Conservation (phyloP, 2,888 invertebrate genomes). For the Yponomeuta plumbellus region DNA sequence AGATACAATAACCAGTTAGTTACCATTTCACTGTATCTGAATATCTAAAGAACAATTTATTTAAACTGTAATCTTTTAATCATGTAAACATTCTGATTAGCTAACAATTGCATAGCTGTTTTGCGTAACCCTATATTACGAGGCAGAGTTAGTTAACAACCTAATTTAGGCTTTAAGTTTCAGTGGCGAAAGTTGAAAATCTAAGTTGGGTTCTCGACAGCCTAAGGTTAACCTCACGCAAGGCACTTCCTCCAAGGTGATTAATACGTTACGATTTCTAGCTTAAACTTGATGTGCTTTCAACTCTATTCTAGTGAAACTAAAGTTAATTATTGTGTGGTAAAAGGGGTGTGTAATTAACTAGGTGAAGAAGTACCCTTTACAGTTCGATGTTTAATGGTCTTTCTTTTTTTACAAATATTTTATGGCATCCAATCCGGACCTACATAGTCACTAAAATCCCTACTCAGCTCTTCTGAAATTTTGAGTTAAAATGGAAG, state of each 20-base stretch:
- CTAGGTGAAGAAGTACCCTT: not conserved
- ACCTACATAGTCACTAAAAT: no score
- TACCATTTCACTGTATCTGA: not conserved
- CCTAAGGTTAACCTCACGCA: slow-evolving; percentile 45
- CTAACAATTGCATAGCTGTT: slow-evolving; percentile 15
- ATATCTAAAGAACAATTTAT: not conserved
- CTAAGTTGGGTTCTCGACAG: slow-evolving; percentile 26
- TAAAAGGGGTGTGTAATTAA: not conserved
- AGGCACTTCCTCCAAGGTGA: slow-evolving; percentile 31
- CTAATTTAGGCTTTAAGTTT: not conserved
- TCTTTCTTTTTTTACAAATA: no score
- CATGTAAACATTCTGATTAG: slow-evolving; percentile 12
- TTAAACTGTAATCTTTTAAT: slow-evolving; percentile 10
- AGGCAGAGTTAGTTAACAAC: not conserved
- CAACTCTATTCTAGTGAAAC: not conserved
- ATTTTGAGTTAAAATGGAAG: no score
- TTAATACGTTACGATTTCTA: slow-evolving; percentile 10
- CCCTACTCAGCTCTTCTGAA: no score
- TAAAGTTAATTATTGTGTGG: not conserved
- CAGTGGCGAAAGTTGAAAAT: not conserved
- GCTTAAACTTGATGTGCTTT: slow-evolving; percentile 9
- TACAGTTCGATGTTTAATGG: not conserved
- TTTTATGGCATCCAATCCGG: no score
- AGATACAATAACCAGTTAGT: not conserved
- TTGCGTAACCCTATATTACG: slow-evolving; percentile 8